phyloP scores from a whole-genome alignment of 2,113 vertebrate species.

The Gadus chalcogrammus region DNA sequence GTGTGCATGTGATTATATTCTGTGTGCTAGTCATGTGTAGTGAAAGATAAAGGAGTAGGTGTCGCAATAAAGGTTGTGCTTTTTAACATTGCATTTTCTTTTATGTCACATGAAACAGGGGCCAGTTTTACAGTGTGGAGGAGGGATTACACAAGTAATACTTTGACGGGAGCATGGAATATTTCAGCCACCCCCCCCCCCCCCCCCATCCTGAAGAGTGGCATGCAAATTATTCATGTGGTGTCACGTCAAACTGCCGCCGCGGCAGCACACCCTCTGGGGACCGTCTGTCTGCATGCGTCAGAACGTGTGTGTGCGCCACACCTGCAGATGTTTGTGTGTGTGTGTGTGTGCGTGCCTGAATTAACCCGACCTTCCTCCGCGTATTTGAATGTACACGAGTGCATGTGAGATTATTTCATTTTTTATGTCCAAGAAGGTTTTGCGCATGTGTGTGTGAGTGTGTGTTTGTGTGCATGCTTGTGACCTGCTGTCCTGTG shows the following conservation, averaged over 20 bases:
- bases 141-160: too few relatives aligned
- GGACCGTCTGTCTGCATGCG: slow-evolving; percentile 25
- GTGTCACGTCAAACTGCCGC: slow-evolving; percentile 57
- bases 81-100: too few relatives aligned
- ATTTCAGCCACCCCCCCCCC: slow-evolving; percentile 18
- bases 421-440: neutral
- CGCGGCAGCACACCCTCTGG: slow-evolving; percentile 42
- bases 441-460: slow-evolving; percentile 29
- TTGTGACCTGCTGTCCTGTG: too few relatives aligned
- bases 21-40: too few relatives aligned
- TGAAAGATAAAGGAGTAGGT: too few relatives aligned
- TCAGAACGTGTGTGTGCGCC: neutral
- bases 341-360: slow-evolving; percentile 18
- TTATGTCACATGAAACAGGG: too few relatives aligned
- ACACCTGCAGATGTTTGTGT: slow-evolving; percentile 21
- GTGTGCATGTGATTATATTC: too few relatives aligned
- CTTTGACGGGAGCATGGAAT: too few relatives aligned
- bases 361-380: slow-evolving; percentile 1
- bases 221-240: slow-evolving; percentile 65
- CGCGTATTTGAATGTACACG: neutral
- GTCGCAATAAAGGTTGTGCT: too few relatives aligned
- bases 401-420: slow-evolving; percentile 42
- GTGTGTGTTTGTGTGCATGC: slow-evolving; percentile 13
- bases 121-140: too few relatives aligned
- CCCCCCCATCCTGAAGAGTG: slow-evolving; percentile 15